Evolutionary conservation across 2,888 invertebrate genomes (phyloP).

Genomic region (Latrodectus hesperus): DNA sequence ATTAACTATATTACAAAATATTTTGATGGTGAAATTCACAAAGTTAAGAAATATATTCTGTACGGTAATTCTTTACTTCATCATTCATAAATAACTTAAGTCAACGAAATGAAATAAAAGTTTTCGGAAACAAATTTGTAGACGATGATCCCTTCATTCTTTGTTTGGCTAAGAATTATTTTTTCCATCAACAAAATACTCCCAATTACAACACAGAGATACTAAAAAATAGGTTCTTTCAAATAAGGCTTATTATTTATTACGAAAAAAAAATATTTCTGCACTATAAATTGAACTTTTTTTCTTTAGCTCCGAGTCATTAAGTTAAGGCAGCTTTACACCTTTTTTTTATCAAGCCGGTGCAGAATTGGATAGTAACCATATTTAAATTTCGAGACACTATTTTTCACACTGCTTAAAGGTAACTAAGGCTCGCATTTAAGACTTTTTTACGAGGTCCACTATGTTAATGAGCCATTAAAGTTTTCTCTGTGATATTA

Average conservation of each 20-base stretch:
- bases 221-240: constrained; percentile 53
- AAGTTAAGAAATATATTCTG: no score
- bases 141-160: neutral
- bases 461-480: constrained; percentile 67
- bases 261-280: constrained; percentile 47
- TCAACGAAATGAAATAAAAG: neutral
- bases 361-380: constrained; percentile 55
- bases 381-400: constrained; percentile 68
- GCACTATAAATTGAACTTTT: constrained; percentile 65
- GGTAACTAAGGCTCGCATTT: constrained; percentile 59
- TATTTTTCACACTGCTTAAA: constrained; percentile 67
- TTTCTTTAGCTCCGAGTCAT: constrained; percentile 44
- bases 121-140: neutral
- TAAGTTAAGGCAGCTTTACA: constrained; percentile 61
- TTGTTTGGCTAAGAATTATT: constrained; percentile 4
- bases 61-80: no score
- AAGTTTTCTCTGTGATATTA: constrained; percentile 54
- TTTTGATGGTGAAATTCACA: no score
- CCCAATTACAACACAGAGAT: constrained; percentile 32
- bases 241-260: constrained; percentile 67
- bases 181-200: constrained; percentile 16
- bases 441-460: constrained; percentile 54
- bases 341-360: constrained; percentile 53
- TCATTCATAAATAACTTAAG: no score
- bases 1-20: no score